phyloP scores from a whole-genome alignment of 2,888 invertebrate species.

The Saturnia pavonia region DNA sequence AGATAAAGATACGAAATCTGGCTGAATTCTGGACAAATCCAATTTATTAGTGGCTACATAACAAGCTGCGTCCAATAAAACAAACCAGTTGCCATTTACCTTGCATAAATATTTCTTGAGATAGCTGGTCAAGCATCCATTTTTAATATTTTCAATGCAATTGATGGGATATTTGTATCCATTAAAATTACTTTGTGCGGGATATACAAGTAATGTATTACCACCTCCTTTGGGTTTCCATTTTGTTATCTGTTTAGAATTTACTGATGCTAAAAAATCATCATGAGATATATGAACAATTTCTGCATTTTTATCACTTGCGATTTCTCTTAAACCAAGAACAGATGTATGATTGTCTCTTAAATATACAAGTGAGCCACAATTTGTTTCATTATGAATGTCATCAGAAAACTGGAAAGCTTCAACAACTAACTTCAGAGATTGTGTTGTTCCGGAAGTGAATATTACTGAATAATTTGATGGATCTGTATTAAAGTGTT shows the following conservation, averaged over 20 bases:
- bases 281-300: conserved; percentile 82
- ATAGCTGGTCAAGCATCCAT: conserved; percentile 78
- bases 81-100: conserved; percentile 83
- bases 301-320: conserved; percentile 78
- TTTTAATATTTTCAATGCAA: conserved; percentile 84
- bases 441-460: conserved; percentile 95
- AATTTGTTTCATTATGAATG: conserved; percentile 42
- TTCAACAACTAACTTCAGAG: conserved; percentile 92
- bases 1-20: conserved; percentile 95
- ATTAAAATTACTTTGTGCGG: conserved; percentile 97
- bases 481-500: conserved; percentile 90
- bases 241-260: conserved; percentile 29
- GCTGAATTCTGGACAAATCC: conserved; percentile 86
- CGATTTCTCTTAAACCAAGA: conserved; percentile 93
- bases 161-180: conserved; percentile 93
- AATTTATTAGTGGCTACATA: conserved; percentile 89
- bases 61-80: conserved; percentile 93
- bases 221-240: conserved; percentile 47
- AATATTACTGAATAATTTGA: conserved; percentile 94
- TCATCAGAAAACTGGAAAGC: conserved; percentile 84
- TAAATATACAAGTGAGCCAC: conserved; percentile 89
- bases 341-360: conserved; percentile 98
- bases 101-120: conserved; percentile 60
- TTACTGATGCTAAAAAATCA: conserved; percentile 74
- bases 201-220: conserved; percentile 88